Base-by-base conservation (phyloP, 2,888 invertebrate genomes). In the Seira musarum region DNA sequence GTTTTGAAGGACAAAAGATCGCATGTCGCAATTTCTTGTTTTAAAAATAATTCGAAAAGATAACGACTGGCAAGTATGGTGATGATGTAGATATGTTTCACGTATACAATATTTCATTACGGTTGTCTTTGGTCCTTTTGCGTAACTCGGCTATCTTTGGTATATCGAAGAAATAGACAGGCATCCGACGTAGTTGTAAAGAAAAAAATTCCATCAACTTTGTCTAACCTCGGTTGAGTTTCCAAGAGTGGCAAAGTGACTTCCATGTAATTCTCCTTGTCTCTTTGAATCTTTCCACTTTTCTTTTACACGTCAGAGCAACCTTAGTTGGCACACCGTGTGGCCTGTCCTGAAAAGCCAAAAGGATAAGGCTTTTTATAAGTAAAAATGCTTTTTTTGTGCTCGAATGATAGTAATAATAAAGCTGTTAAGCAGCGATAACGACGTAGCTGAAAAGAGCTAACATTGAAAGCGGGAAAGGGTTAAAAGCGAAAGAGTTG, bases 191-290 rank as follows among this genome's bases (percentile, higher is more conserved):
- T 40, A 40, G 40, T 6, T 30, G 8, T 30, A 30, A 30, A 8
- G 30, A 30, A 8, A 53, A 13, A 53, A 53, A 53, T 53, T 13
- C 53, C 53, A 53, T 53, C 53, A 53, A 53, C 17, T 53, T 53
- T 17, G 6, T 53, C n/a, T 53, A 53, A 53, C 53, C 53, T 53
- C 53, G 17, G 53, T 53, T 13, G 15, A 53, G 53, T 15, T 15
- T 53, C 17, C 53, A 53, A 17, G 53, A 53, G 53, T n/a, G 53
- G 53, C 15, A 53, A 53, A 53, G 3, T 53, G 53, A 53, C 53
- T 53, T 30, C n/a, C n/a, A 53, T 53, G 53, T 53, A 53, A 53
- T 53, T 53, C 53, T 53, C 17, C 53, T 53, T 53, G 53, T 53
- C 53, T 53, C 53, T 53, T 53, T 53, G 53, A 53, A 3, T 53